Percentiles rank a stretch among this genome's conserved stretches.
These are phyloP conservation scores for Engystomops pustulosus DNA, from an alignment of 2,113 vertebrate species.

Conservation along the genomic window DNA sequence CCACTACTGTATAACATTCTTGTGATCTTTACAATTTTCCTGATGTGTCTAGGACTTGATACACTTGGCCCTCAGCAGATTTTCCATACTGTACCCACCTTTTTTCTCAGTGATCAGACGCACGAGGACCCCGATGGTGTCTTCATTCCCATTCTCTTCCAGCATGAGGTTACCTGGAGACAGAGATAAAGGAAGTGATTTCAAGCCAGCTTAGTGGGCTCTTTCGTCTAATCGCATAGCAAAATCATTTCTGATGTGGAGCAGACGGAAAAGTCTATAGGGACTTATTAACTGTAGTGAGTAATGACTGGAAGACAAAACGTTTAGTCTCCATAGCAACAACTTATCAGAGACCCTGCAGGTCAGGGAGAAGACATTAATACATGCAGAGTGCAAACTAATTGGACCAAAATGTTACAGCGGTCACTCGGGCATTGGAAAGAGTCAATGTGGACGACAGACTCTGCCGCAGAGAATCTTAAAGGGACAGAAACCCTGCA, in stretches of 20 bases:
- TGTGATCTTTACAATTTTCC: no score
- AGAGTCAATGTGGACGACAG: background rate
- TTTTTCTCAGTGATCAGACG: constrained; percentile 95
- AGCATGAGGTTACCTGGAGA: constrained; percentile 69
- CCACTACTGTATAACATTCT: no score
- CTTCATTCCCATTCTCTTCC: constrained; percentile 87
- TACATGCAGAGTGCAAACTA: background rate
- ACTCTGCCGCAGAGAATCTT: no score
- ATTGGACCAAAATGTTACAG: background rate
- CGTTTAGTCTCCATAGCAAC: constrained; percentile 5
- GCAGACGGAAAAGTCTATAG: background rate
- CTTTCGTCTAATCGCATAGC: no score
- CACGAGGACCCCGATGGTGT: constrained; percentile 93
- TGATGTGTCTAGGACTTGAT: no score
- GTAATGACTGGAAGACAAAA: background rate
- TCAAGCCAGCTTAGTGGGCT: no score
- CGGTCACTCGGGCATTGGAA: background rate
- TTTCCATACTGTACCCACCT: constrained; percentile 81
- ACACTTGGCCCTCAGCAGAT: no score
- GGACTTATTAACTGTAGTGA: background rate
- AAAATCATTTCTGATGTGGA: background rate
- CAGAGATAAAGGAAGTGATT: background rate
- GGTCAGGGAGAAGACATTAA: background rate
- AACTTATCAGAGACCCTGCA: no score
- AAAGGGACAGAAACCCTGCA: background rate